Percentiles rank a stretch among this genome's conserved stretches.
Evolutionary conservation across 2,888 invertebrate genomes (phyloP).

Genomic region (Parnassius glacialis): DNA sequence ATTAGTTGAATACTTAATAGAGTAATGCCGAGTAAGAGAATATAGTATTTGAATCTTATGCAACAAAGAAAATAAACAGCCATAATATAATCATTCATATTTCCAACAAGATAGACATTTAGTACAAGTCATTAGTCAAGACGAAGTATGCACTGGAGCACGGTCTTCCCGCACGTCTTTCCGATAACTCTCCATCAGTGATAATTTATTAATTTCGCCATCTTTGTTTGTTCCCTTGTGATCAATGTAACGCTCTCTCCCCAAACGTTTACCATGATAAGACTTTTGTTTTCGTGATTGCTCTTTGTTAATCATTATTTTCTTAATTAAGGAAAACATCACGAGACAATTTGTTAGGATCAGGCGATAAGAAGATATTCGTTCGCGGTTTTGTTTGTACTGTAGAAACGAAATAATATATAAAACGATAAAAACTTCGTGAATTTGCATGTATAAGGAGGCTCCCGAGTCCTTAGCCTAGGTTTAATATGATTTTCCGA

Average conservation of each 20-base stretch:
- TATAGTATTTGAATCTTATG: slow-evolving; percentile 13
- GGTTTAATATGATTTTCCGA: no score
- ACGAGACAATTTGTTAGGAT: slow-evolving; percentile 67
- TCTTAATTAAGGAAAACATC: slow-evolving; percentile 75
- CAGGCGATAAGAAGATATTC: slow-evolving; percentile 62
- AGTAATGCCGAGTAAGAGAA: slow-evolving; percentile 10
- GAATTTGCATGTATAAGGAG: no score
- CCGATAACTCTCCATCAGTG: slow-evolving; percentile 51
- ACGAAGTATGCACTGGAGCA: slow-evolving; percentile 35
- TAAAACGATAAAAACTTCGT: no score
- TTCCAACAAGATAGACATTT: slow-evolving; percentile 47
- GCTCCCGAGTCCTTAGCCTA: no score
- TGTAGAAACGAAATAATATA: not conserved
- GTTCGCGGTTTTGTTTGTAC: slow-evolving; percentile 12
- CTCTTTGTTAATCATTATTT: slow-evolving; percentile 78
- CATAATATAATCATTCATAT: slow-evolving; percentile 50
- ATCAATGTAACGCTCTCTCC: slow-evolving; percentile 50
- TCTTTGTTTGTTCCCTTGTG: slow-evolving; percentile 65
- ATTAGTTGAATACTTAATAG: not conserved
- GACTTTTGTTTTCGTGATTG: slow-evolving; percentile 78
- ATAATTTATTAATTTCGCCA: slow-evolving; percentile 75
- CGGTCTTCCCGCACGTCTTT: slow-evolving; percentile 43
- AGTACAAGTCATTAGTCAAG: slow-evolving; percentile 54
- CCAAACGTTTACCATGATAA: slow-evolving; percentile 59
- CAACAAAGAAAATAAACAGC: slow-evolving; percentile 35